These are phyloP conservation scores for Danio jaintianensis DNA, from an alignment of 2,797 vertebrate genomes.

Conservation along the genomic window DNA sequence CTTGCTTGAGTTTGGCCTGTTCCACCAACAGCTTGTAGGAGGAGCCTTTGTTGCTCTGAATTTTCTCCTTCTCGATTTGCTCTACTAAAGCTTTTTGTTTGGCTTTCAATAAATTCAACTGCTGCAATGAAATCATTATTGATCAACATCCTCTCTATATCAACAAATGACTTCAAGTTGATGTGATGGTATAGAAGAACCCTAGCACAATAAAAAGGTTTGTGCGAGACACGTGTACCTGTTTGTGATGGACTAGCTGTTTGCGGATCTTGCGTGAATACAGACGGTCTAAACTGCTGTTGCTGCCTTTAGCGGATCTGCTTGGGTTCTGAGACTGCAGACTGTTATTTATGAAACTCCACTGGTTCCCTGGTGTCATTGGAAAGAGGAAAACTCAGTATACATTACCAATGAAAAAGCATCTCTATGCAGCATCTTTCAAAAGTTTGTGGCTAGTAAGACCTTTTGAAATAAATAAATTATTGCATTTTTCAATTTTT, in stretches of 20 bases:
- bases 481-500: too few relatives aligned
- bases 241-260: slow-evolving; percentile 98
- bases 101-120: slow-evolving; percentile 99
- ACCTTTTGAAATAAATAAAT: neutral
- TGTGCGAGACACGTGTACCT: slow-evolving; percentile 85
- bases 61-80: slow-evolving; percentile 99
- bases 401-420: neutral
- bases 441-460: neutral
- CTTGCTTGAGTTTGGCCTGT: slow-evolving; percentile 99
- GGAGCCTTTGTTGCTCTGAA: slow-evolving; percentile 99
- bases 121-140: slow-evolving; percentile 82
- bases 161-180: neutral
- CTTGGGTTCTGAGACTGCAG: slow-evolving; percentile 92
- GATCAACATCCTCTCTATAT: slow-evolving; percentile 62
- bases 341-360: slow-evolving; percentile 99
- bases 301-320: slow-evolving; percentile 89
- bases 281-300: slow-evolving; percentile 93
- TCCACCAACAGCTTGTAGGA: slow-evolving; percentile 99
- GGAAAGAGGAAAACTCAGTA: slow-evolving; percentile 5
- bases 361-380: slow-evolving; percentile 88
- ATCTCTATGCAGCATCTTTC: neutral
- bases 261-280: slow-evolving; percentile 99
- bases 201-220: neutral
- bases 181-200: neutral
- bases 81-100: slow-evolving; percentile 99